Evolutionary conservation across 1,140 invertebrate species (phyloP).

Genomic region (Plutomurus gul): DNA sequence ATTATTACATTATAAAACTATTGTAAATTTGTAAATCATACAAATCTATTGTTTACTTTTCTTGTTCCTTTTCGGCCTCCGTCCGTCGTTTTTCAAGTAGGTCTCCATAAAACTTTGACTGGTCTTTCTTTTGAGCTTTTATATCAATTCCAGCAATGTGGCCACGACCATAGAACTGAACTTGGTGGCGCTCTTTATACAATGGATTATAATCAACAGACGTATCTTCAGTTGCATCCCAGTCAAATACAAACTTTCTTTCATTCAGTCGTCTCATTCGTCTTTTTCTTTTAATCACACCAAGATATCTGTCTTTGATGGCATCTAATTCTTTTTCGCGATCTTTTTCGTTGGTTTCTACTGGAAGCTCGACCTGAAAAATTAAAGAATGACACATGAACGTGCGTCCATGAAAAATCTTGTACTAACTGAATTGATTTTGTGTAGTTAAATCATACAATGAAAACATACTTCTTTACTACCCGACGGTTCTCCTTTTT

Average conservation of each 20-base stretch:
- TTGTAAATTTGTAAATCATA: neutral
- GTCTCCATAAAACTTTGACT: slow-evolving; percentile 98
- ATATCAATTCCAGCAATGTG: slow-evolving; percentile 98
- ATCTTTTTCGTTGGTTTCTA: slow-evolving; percentile 67
- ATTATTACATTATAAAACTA: slow-evolving; percentile 27
- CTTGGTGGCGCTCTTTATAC: slow-evolving; percentile 71
- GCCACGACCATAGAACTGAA: slow-evolving; percentile 97
- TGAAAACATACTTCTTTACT: neutral
- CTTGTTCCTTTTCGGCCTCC: slow-evolving; percentile 96
- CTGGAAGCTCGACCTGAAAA: slow-evolving; percentile 17
- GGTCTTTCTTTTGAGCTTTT: slow-evolving; percentile 94
- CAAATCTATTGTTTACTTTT: slow-evolving; percentile 68
- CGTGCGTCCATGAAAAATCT: neutral
- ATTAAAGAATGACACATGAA: neutral
- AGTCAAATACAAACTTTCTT: slow-evolving; percentile 99
- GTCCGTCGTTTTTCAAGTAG: slow-evolving; percentile 92
- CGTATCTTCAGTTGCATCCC: slow-evolving; percentile 98
- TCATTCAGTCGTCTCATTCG: slow-evolving; percentile 92
- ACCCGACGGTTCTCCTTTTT: slow-evolving; percentile 10
- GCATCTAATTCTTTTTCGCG: slow-evolving; percentile 90
- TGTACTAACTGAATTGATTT: neutral
- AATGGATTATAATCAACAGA: slow-evolving; percentile 96
- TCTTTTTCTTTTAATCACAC: slow-evolving; percentile 90
- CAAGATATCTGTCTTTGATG: slow-evolving; percentile 93
- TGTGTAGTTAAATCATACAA: too few relatives aligned